These are phyloP conservation scores for Antechinus flavipes DNA, from an alignment of 2,113 vertebrate species.

Conservation along the genomic window DNA sequence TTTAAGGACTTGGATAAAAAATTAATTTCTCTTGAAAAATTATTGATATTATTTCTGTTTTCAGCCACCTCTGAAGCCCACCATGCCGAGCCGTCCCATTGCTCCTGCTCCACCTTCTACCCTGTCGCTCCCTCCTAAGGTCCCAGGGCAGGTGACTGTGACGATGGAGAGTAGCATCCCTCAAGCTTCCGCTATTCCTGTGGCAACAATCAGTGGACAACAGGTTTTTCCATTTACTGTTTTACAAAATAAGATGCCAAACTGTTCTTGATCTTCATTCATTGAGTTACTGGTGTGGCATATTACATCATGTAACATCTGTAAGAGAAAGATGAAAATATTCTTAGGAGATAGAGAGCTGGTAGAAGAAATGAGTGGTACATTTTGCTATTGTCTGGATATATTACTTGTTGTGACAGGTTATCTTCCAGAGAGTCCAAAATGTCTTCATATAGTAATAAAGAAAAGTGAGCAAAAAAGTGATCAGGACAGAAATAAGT, in stretches of 20 bases:
- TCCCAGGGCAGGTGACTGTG: slow-evolving; percentile 94
- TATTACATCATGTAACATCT: background rate
- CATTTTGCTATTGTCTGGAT: background rate
- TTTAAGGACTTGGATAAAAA: slow-evolving; percentile 28
- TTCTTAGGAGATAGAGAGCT: background rate
- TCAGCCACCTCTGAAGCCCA: slow-evolving; percentile 93
- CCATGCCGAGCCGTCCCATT: slow-evolving; percentile 96
- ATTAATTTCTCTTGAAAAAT: slow-evolving; percentile 9
- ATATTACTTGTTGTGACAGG: background rate
- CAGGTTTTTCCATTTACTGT: slow-evolving; percentile 87
- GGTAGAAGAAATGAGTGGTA: background rate
- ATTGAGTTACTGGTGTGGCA: slow-evolving; percentile 15
- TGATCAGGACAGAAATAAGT: background rate
- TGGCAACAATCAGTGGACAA: slow-evolving; percentile 98
- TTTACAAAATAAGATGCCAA: slow-evolving; percentile 40
- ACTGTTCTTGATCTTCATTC: slow-evolving; percentile 43
- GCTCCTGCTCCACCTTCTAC: slow-evolving; percentile 96
- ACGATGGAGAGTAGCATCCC: slow-evolving; percentile 95
- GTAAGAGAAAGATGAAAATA: background rate
- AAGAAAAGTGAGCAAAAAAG: background rate
- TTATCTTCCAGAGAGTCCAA: background rate
- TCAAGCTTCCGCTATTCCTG: slow-evolving; percentile 95
- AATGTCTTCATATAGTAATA: too few species aligned
- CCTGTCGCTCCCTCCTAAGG: slow-evolving; percentile 92
- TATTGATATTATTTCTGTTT: slow-evolving; percentile 69